Evolutionary conservation across 2,113 vertebrate genomes (phyloP).

Genomic region (Pardalotus punctatus): DNA sequence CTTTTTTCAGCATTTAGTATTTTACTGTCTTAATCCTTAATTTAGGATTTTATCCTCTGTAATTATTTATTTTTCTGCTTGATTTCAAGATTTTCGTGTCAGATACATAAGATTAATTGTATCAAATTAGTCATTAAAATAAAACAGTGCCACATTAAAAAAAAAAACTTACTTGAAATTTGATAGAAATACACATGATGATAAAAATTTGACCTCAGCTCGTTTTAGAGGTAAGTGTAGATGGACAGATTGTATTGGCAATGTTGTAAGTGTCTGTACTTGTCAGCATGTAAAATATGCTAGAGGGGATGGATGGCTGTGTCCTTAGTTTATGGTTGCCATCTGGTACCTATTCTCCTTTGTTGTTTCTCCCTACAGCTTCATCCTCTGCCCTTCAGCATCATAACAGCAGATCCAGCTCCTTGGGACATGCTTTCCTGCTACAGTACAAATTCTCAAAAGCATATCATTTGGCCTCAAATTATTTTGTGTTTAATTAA

Average conservation of each 20-base stretch:
- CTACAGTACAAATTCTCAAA: background rate
- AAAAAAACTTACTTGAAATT: background rate
- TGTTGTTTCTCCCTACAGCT: background rate
- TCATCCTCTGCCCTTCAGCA: background rate
- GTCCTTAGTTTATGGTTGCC: background rate
- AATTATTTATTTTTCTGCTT: background rate
- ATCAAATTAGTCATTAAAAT: background rate
- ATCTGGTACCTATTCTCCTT: slow-evolving; percentile 11
- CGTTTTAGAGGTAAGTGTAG: background rate
- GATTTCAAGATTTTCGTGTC: slow-evolving; percentile 29
- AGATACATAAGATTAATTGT: background rate
- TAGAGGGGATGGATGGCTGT: background rate
- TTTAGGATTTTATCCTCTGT: slow-evolving; percentile 43
- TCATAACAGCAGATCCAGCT: background rate
- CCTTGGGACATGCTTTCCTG: background rate
- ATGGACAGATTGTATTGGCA: background rate
- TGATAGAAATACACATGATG: background rate
- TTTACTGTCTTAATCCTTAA: slow-evolving; percentile 4
- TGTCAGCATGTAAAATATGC: background rate
- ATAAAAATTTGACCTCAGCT: background rate
- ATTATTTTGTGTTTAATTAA: background rate
- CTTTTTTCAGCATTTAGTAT: slow-evolving; percentile 14
- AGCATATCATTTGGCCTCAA: background rate
- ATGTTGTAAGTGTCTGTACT: background rate
- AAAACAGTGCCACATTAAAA: background rate